A percentile compares a stretch with the other conserved stretches of the same genome.
These are phyloP conservation scores for Scolanthus callimorphus DNA, from an alignment of 92 coral and sea anemone genomes.

Conservation along the genomic window DNA sequence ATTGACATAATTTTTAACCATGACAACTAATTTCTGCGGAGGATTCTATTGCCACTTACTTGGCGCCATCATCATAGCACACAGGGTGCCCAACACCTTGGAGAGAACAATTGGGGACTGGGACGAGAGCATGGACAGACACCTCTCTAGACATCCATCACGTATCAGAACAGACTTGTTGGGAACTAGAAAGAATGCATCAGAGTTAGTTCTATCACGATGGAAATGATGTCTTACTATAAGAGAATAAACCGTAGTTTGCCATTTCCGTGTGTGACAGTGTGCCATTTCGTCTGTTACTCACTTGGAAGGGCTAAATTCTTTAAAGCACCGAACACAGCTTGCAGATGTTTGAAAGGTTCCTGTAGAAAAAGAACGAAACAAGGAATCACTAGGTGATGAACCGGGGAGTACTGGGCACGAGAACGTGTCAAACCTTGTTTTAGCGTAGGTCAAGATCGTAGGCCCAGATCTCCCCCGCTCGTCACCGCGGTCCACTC, in stretches of 20 bases:
- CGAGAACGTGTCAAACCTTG: too few species aligned
- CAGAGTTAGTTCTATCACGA: background rate
- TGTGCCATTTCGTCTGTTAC: background rate
- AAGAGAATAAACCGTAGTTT: background rate
- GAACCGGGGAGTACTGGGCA: too few species aligned
- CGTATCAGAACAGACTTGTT: conserved; percentile 80
- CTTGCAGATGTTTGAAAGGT: conserved; percentile 66
- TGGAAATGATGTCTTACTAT: background rate
- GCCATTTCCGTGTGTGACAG: background rate
- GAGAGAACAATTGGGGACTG: conserved; percentile 80
- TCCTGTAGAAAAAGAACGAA: conserved; percentile 44
- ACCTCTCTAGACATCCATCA: conserved; percentile 73
- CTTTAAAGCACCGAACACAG: conserved; percentile 92
- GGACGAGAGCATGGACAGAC: conserved; percentile 59
- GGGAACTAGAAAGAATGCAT: conserved; percentile 26
- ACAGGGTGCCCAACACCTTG: conserved; percentile 74
- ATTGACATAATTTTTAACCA: too few species aligned
- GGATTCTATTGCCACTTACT: conserved; percentile 32
- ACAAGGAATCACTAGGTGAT: background rate
- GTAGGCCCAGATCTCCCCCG: too few species aligned
- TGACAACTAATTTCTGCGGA: background rate
- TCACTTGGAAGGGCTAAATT: conserved; percentile 91
- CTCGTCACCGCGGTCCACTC: too few species aligned
- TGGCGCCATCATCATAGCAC: conserved; percentile 83
- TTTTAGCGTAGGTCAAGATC: too few species aligned